Conservation (phyloP, 1,140 invertebrate species). For the Drosophila chauvacae region DNA sequence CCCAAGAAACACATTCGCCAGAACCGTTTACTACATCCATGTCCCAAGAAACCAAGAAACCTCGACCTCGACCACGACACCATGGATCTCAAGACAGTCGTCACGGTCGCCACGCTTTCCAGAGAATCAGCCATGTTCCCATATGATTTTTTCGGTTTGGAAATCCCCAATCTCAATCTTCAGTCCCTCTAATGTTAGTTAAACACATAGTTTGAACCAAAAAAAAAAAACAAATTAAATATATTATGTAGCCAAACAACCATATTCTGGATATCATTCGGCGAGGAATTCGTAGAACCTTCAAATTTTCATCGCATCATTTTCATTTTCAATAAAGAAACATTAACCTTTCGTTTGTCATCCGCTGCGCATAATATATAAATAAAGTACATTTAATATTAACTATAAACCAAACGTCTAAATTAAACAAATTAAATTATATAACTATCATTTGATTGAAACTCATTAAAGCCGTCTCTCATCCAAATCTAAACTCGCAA, state of each 20-base stretch:
- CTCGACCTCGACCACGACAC: background rate
- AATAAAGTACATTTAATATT: slow-evolving; percentile 55
- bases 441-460: slow-evolving; percentile 31
- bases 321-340: background rate
- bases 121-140: background rate
- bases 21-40: slow-evolving; percentile 12
- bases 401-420: slow-evolving; percentile 44
- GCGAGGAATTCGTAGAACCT: slow-evolving; percentile 18
- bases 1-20: slow-evolving; percentile 34
- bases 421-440: slow-evolving; percentile 31
- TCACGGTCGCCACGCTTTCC: background rate
- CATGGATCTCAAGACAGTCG: slow-evolving; percentile 2
- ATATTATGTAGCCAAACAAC: slow-evolving; percentile 4
- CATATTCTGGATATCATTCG: slow-evolving; percentile 1
- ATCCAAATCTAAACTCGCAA: slow-evolving; percentile 33
- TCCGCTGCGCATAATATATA: slow-evolving; percentile 59
- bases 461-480: slow-evolving; percentile 12
- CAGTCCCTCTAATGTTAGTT: background rate
- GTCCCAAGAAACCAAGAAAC: background rate
- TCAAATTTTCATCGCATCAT: slow-evolving; percentile 1
- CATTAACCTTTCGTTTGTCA: slow-evolving; percentile 14
- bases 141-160: background rate
- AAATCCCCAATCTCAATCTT: slow-evolving; percentile 1
- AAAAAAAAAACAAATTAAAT: background rate
- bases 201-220: background rate